Evolutionary conservation across 2,797 vertebrate species (phyloP).

Genomic region (Diplodus puntazzo): DNA sequence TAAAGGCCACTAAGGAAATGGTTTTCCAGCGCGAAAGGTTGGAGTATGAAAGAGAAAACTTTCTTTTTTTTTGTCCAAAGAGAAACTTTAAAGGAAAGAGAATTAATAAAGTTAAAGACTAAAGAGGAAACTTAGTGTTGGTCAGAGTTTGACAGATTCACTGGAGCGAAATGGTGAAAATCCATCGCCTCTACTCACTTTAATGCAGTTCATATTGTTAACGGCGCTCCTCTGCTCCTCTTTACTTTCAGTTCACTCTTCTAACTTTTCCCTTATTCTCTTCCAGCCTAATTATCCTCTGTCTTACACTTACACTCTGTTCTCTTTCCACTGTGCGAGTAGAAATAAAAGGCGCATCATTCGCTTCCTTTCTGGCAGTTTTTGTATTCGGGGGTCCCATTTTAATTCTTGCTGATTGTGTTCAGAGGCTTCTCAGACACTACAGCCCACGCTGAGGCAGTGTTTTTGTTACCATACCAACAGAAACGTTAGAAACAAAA

Average conservation of each 20-base stretch:
- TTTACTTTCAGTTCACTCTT: background rate
- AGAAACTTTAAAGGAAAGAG: constrained; percentile 46
- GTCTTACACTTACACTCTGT: background rate
- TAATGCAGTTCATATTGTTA: constrained; percentile 39
- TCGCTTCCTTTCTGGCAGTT: constrained; percentile 14
- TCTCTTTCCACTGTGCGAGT: background rate
- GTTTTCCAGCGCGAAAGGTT: constrained; percentile 19
- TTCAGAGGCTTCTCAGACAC: constrained; percentile 18
- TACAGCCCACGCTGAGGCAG: background rate
- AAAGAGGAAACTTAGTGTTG: constrained; percentile 43
- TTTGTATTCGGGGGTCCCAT: constrained; percentile 3
- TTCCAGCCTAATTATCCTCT: background rate
- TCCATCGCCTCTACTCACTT: constrained; percentile 44
- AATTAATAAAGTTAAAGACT: constrained; percentile 37
- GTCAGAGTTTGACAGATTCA: constrained; percentile 66
- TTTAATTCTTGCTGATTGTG: constrained; percentile 28
- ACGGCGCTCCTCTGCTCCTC: background rate
- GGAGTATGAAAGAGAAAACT: constrained; percentile 10
- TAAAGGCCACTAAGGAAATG: constrained; percentile 15
- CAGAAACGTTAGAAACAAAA: background rate
- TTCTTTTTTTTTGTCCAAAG: background rate
- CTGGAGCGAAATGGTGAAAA: constrained; percentile 48
- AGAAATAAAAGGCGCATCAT: constrained; percentile 10
- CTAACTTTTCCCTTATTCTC: background rate
- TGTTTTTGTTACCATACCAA: constrained; percentile 28